Conservation (phyloP, 2,797 vertebrate genomes). For the Scleropages formosus region DNA sequence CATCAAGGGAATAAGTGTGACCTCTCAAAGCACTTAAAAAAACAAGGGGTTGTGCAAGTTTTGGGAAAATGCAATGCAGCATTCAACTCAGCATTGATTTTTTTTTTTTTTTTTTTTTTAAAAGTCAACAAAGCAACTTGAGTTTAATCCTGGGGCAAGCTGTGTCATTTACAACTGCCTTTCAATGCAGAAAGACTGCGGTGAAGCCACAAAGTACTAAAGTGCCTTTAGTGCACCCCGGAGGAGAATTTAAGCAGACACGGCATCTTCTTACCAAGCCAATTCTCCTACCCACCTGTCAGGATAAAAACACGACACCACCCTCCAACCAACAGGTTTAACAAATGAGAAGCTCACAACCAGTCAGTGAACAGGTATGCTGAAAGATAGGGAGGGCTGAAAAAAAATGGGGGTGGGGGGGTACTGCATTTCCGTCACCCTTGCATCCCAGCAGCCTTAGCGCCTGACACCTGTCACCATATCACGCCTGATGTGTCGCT, state of each 20-base stretch:
- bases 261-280: constrained; percentile 19
- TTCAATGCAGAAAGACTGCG: background rate
- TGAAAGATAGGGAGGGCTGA: background rate
- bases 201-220: background rate
- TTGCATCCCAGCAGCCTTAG: background rate
- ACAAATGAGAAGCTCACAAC: constrained; percentile 16
- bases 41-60: background rate
- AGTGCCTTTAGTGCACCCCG: background rate
- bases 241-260: constrained; percentile 11
- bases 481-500: constrained; percentile 14
- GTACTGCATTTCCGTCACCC: background rate
- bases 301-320: background rate
- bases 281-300: constrained; percentile 23
- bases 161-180: background rate
- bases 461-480: constrained; percentile 25
- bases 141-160: constrained; percentile 14
- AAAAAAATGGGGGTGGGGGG: background rate
- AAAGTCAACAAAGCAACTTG: constrained; percentile 11
- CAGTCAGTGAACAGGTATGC: background rate
- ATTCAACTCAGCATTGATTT: background rate
- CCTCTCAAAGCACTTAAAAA: background rate
- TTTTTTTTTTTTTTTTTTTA: background rate
- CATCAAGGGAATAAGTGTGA: constrained; percentile 18
- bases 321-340: constrained; percentile 13
- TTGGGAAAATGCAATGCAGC: background rate